Evolutionary conservation across 2,113 vertebrate species (phyloP).

Genomic region (Pollachius pollachius): DNA sequence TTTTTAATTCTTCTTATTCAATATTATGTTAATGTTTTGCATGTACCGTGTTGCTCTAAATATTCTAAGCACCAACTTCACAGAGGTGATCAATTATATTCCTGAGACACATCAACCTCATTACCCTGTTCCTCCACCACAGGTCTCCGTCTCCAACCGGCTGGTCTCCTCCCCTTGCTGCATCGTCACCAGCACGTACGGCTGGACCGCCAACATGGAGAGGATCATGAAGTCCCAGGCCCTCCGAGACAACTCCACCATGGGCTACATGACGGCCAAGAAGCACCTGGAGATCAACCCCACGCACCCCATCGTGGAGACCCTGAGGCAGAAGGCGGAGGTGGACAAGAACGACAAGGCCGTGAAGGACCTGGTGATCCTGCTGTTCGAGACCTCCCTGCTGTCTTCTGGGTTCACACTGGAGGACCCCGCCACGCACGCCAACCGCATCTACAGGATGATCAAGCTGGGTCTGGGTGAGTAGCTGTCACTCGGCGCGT

Average conservation of each 20-base stretch:
- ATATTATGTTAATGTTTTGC: no score
- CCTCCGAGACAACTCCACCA: slow-evolving; percentile 78
- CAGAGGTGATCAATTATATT: background rate
- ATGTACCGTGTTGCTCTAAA: no score
- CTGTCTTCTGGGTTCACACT: slow-evolving; percentile 81
- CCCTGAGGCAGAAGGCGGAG: slow-evolving; percentile 76
- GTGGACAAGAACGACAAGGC: slow-evolving; percentile 81
- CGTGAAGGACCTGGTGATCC: slow-evolving; percentile 80
- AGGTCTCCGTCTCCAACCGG: slow-evolving; percentile 78
- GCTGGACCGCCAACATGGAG: slow-evolving; percentile 84
- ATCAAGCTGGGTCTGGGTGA: slow-evolving; percentile 81
- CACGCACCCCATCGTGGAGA: slow-evolving; percentile 75
- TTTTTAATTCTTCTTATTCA: no score
- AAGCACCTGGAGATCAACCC: slow-evolving; percentile 82
- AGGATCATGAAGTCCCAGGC: slow-evolving; percentile 84
- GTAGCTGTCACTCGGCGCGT: slow-evolving; percentile 19
- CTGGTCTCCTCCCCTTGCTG: slow-evolving; percentile 79
- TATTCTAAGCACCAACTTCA: no score
- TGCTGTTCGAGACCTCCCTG: slow-evolving; percentile 77
- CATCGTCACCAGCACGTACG: slow-evolving; percentile 82
- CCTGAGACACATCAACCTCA: background rate
- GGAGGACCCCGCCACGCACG: slow-evolving; percentile 80
- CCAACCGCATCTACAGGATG: slow-evolving; percentile 84
- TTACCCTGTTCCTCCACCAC: background rate
- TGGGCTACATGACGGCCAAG: slow-evolving; percentile 84